Conservation (phyloP, 2,888 invertebrate species). For the Didymodactylos carnosus region DNA sequence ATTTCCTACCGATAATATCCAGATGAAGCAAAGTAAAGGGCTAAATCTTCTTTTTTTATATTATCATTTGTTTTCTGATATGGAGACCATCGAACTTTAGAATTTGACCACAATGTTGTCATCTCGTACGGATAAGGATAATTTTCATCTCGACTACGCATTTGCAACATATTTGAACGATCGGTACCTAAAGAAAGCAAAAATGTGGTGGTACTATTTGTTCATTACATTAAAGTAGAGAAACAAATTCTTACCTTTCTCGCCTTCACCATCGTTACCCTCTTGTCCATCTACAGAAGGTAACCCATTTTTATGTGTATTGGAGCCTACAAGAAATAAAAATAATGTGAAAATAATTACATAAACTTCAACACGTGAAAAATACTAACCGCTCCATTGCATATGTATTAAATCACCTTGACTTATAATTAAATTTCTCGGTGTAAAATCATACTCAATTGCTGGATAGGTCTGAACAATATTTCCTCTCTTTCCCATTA, state of each 20-base stretch:
- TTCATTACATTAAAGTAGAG: background rate
- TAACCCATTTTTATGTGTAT: conserved; percentile 28
- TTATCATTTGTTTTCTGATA: background rate
- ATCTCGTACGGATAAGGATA: conserved; percentile 27
- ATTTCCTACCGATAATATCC: conserved; percentile 26
- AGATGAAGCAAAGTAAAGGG: conserved; percentile 26
- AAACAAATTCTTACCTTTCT: conserved; percentile 19
- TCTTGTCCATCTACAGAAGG: conserved; percentile 30
- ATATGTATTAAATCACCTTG: conserved; percentile 25
- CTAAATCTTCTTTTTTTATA: conserved; percentile 20
- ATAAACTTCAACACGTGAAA: background rate
- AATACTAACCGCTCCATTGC: conserved; percentile 27
- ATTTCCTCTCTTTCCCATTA: conserved; percentile 30
- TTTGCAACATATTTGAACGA: conserved; percentile 27
- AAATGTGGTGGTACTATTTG: background rate
- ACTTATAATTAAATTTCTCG: conserved; percentile 20
- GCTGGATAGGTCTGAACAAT: conserved; percentile 33
- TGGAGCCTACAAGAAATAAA: conserved; percentile 23
- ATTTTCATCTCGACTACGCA: conserved; percentile 23
- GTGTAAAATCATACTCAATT: conserved; percentile 30
- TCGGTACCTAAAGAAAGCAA: conserved; percentile 23
- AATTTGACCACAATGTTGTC: conserved; percentile 27
- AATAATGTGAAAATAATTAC: background rate
- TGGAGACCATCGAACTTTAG: conserved; percentile 18
- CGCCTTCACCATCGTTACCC: conserved; percentile 29